Conservation (phyloP, 2,113 vertebrate genomes). For the Odocoileus hemionus region DNA sequence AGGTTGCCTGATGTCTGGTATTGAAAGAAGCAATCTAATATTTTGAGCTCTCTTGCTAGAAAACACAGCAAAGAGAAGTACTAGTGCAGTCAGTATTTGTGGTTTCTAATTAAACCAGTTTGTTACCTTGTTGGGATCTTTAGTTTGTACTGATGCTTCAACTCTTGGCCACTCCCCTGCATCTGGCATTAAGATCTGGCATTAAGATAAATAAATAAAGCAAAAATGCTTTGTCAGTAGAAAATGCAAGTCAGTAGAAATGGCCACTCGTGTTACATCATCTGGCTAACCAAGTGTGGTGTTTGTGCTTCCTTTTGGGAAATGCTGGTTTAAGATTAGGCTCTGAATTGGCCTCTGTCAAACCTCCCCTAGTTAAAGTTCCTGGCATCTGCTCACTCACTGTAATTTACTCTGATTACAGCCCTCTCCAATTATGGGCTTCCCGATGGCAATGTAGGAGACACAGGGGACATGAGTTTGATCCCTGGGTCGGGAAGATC, state of each 20-base stretch:
- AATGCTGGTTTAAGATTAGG: neutral
- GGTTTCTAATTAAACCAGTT: neutral
- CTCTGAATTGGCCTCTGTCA: neutral
- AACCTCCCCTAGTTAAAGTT: neutral
- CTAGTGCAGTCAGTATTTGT: neutral
- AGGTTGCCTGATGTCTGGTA: neutral
- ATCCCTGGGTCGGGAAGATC: neutral
- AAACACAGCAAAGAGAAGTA: neutral
- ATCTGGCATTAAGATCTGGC: neutral
- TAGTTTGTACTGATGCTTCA: neutral
- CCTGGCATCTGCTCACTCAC: neutral
- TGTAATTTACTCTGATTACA: neutral
- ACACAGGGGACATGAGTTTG: neutral
- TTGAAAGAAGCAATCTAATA: neutral
- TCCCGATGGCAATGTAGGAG: neutral
- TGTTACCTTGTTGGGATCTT: neutral
- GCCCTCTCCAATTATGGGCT: neutral
- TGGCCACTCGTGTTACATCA: neutral
- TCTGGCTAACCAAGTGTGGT: neutral
- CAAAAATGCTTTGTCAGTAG: neutral
- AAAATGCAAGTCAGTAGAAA: neutral
- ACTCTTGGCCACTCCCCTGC: neutral
- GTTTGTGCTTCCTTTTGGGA: neutral
- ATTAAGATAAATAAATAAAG: neutral
- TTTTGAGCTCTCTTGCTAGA: neutral